Conservation (phyloP, 2,113 vertebrate species). For the Phrynosoma platyrhinos region DNA sequence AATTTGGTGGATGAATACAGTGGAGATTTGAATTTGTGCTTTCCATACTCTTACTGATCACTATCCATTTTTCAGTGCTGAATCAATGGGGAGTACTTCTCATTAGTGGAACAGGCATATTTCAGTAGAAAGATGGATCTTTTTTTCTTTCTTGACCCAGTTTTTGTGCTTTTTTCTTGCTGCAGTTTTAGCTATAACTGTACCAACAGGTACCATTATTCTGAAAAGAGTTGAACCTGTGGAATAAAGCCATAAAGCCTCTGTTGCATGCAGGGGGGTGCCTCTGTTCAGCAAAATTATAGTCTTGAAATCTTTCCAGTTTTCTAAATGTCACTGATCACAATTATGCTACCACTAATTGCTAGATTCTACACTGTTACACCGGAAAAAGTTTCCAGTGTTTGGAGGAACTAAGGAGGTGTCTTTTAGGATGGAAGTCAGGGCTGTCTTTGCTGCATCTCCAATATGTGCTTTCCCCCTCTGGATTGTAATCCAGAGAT, state of each 20-base stretch:
- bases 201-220: too few relatives aligned
- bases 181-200: not conserved
- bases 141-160: not conserved
- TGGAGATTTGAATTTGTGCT: not conserved
- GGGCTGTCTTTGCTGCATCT: not conserved
- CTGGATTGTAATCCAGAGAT: not conserved
- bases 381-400: not conserved
- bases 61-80: not conserved
- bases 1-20: not conserved
- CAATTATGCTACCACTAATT: constrained; percentile 10
- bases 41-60: not conserved
- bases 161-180: not conserved
- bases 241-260: not conserved
- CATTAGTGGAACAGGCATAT: not conserved
- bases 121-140: not conserved
- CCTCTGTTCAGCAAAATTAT: not conserved
- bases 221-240: not conserved
- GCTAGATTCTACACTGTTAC: not conserved
- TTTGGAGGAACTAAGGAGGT: not conserved
- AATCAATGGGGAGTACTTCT: not conserved
- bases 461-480: not conserved
- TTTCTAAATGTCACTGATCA: not conserved
- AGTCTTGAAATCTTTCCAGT: not conserved
- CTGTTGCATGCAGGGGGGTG: too few relatives aligned
- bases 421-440: not conserved